Percentiles rank a stretch among this genome's conserved stretches.
These are phyloP conservation scores for Galeopsomyia nigrocyanea DNA, from an alignment of 2,888 invertebrate species.

Conservation along the genomic window DNA sequence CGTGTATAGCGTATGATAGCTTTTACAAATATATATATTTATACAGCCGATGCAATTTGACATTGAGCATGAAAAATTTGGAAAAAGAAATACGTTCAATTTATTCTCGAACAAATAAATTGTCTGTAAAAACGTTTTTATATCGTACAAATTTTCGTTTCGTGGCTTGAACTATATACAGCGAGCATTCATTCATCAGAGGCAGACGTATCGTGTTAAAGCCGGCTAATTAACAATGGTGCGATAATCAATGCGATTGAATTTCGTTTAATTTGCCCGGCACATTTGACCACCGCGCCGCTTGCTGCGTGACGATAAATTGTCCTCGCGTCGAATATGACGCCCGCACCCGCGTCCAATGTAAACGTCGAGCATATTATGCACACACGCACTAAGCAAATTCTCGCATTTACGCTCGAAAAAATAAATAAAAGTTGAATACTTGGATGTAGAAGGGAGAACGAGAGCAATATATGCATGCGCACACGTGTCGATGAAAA, in stretches of 20 bases:
- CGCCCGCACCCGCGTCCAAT: background rate
- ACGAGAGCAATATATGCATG: background rate
- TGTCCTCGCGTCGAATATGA: constrained; percentile 49
- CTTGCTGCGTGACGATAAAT: constrained; percentile 50
- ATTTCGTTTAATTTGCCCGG: constrained; percentile 56
- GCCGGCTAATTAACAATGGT: constrained; percentile 60
- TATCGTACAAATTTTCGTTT: background rate
- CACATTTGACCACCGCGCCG: constrained; percentile 30
- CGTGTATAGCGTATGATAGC: no score
- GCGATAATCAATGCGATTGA: constrained; percentile 64
- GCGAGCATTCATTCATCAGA: constrained; percentile 10
- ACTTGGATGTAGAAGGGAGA: no score
- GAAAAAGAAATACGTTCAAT: no score
- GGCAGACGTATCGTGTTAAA: constrained; percentile 57
- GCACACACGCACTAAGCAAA: no score
- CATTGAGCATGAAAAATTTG: no score
- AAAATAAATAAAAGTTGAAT: no score
- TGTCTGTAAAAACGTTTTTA: no score
- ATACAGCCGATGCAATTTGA: no score
- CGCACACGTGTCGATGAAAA: constrained; percentile 11
- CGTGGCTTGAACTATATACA: background rate
- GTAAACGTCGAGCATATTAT: no score
- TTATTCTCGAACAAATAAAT: no score
- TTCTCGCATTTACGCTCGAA: no score
- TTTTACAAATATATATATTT: no score